Evolutionary conservation across 2,113 vertebrate genomes (phyloP).

Genomic region (western clawed frog (Xenopus tropicalis)): DNA sequence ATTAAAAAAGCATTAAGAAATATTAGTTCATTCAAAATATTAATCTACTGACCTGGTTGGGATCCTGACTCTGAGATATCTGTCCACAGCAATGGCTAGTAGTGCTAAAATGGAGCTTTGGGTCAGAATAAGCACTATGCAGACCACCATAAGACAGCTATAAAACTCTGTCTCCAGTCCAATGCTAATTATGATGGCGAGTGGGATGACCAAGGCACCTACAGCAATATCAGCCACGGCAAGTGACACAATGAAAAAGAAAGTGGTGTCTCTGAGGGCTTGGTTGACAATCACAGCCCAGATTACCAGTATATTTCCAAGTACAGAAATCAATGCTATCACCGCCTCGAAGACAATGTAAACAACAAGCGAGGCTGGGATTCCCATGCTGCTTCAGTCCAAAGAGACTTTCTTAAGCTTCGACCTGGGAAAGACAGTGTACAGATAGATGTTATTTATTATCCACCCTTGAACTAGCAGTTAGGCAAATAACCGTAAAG

Average conservation of each 20-base stretch:
- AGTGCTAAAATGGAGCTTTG: constrained; percentile 96
- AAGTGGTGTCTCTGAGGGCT: constrained; percentile 86
- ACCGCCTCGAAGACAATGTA: constrained; percentile 90
- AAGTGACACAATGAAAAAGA: constrained; percentile 92
- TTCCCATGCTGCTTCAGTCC: constrained; percentile 62
- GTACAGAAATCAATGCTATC: constrained; percentile 86
- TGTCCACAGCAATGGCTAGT: constrained; percentile 92
- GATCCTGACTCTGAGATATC: constrained; percentile 93
- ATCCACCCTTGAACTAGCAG: too few relatives aligned
- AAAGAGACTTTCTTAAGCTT: constrained; percentile 8
- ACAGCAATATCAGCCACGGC: constrained; percentile 92
- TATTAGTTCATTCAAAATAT: neutral
- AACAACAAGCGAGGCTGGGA: constrained; percentile 69
- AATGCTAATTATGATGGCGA: constrained; percentile 90
- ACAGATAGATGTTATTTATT: neutral
- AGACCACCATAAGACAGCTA: constrained; percentile 86
- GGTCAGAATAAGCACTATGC: constrained; percentile 90
- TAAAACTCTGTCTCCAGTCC: constrained; percentile 82
- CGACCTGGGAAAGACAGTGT: constrained; percentile 21
- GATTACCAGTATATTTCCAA: constrained; percentile 95
- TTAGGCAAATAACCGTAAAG: too few relatives aligned
- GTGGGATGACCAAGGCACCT: constrained; percentile 88
- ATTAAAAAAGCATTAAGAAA: too few relatives aligned
- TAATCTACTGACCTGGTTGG: constrained; percentile 81
- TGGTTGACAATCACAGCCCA: constrained; percentile 95